Conservation (phyloP, 2,797 vertebrate genomes). For the Carcharodon carcharias region DNA sequence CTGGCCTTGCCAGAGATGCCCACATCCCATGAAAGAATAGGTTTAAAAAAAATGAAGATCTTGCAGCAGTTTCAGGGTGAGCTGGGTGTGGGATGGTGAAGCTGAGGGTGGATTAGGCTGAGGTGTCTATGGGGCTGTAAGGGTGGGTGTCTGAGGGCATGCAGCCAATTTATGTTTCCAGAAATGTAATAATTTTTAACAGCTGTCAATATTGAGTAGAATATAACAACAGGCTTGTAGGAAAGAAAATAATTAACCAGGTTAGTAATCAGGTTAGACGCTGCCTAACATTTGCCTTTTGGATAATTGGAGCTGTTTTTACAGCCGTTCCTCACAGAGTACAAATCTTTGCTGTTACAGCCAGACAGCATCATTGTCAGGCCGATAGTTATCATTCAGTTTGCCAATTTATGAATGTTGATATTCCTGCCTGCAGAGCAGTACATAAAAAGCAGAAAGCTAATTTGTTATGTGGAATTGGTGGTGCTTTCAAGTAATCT, state of each 20-base stretch:
- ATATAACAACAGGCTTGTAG: not conserved
- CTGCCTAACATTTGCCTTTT: not conserved
- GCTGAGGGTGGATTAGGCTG: not conserved
- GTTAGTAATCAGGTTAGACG: not conserved
- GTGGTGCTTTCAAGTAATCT: not conserved
- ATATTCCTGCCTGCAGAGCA: not conserved
- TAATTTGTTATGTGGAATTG: constrained; percentile 20
- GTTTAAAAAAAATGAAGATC: too few species aligned
- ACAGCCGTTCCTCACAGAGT: not conserved
- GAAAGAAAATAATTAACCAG: not conserved
- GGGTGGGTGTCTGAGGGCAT: not conserved
- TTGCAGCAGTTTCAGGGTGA: not conserved
- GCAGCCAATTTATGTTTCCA: not conserved
- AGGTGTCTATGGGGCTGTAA: not conserved
- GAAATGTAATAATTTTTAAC: not conserved
- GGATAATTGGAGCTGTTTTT: not conserved
- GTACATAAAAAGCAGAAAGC: not conserved
- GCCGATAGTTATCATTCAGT: not conserved
- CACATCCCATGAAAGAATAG: too few species aligned
- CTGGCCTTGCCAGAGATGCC: too few species aligned
- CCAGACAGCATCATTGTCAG: not conserved
- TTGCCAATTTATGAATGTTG: constrained; percentile 32
- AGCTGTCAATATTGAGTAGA: not conserved
- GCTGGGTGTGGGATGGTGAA: not conserved
- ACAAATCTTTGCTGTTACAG: not conserved